Evolutionary conservation across 2,113 vertebrate species (phyloP).

Genomic region (Cololabis saira): DNA sequence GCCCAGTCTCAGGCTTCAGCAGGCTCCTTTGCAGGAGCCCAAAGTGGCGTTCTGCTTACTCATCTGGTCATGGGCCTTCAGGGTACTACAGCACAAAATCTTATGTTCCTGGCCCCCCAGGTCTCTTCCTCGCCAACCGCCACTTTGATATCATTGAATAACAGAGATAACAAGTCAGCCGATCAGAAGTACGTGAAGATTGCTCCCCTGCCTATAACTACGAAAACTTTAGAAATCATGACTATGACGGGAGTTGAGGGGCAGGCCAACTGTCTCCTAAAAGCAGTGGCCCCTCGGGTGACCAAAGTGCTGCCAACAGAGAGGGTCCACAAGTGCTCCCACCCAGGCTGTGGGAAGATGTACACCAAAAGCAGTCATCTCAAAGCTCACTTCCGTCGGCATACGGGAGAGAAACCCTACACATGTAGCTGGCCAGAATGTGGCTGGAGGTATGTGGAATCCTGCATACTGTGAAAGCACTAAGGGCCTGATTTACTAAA

Average conservation of each 20-base stretch:
- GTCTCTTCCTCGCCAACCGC: conserved; percentile 53
- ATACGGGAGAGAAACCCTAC: conserved; percentile 89
- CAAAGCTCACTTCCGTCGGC: conserved; percentile 86
- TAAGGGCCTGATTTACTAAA: too few species aligned
- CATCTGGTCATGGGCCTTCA: conserved; percentile 86
- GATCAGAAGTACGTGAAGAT: conserved; percentile 89
- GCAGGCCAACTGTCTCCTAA: conserved; percentile 49
- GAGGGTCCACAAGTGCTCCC: conserved; percentile 85
- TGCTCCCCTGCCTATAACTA: conserved; percentile 82
- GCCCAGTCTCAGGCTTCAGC: conserved; percentile 48
- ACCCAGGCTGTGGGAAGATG: conserved; percentile 89
- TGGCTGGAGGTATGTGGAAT: conserved; percentile 84
- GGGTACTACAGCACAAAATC: conserved; percentile 69
- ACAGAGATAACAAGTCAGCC: conserved; percentile 47
- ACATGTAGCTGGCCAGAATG: conserved; percentile 89
- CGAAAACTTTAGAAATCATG: conserved; percentile 69
- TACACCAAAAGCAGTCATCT: conserved; percentile 92
- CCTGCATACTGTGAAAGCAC: too few species aligned
- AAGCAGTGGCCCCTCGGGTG: conserved; percentile 61
- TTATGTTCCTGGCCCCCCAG: conserved; percentile 77
- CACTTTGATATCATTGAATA: conserved; percentile 60
- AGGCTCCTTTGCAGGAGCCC: conserved; percentile 35
- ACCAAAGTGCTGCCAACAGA: conserved; percentile 62
- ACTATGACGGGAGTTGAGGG: conserved; percentile 46
- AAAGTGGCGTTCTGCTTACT: conserved; percentile 76